phyloP scores from a whole-genome alignment of 2,888 invertebrate genomes.

The Cantharis flavilabris region DNA sequence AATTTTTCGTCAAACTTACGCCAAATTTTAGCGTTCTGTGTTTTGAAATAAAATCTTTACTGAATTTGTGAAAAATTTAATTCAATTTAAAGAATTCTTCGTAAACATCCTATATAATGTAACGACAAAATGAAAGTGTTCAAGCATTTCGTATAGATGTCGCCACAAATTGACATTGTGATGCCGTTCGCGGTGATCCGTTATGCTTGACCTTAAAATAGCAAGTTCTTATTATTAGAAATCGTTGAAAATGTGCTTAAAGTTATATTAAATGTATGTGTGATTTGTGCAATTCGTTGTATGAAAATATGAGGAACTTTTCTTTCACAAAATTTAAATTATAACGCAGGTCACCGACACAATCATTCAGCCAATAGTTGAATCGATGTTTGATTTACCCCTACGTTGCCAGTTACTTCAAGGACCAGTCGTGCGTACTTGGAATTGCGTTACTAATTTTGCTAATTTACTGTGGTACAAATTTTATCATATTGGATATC shows the following conservation, averaged over 20 bases:
- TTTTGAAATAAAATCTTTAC: too few species aligned
- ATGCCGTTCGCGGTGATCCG: not conserved
- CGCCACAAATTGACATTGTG: not conserved
- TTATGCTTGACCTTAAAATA: not conserved
- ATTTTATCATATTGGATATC: slow-evolving; percentile 54
- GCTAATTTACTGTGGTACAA: slow-evolving; percentile 67
- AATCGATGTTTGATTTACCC: slow-evolving; percentile 73
- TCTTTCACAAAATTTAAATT: slow-evolving; percentile 41
- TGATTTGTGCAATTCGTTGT: not conserved
- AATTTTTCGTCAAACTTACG: too few species aligned
- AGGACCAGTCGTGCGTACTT: slow-evolving; percentile 71
- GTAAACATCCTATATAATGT: not conserved
- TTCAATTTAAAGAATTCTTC: not conserved
- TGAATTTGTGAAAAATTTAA: too few species aligned
- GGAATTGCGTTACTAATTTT: slow-evolving; percentile 68
- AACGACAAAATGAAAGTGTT: not conserved
- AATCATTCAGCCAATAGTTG: slow-evolving; percentile 55
- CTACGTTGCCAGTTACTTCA: slow-evolving; percentile 68
- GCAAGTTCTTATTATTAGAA: not conserved
- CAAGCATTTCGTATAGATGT: not conserved
- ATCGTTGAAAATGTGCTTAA: not conserved
- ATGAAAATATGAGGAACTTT: slow-evolving; percentile 15
- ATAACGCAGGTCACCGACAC: slow-evolving; percentile 39
- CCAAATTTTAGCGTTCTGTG: too few species aligned
- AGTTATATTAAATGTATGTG: not conserved